Base-by-base conservation (phyloP, 2,113 vertebrate genomes). In the Trogon melanurus region DNA sequence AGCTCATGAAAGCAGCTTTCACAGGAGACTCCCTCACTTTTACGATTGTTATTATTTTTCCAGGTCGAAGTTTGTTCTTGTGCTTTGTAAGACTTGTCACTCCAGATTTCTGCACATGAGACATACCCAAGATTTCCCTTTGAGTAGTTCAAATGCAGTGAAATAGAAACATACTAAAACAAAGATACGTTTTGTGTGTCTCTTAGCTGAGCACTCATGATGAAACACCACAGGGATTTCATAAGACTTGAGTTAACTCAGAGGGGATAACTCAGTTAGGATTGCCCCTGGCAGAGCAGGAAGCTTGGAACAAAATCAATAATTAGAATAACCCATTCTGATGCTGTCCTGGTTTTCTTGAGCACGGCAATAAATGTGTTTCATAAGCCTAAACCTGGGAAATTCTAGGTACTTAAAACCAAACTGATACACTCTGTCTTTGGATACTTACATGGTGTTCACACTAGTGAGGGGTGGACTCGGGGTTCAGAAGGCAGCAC, bases 291-390 rank as follows among this genome's bases (percentile, higher is more conserved):
- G 93, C 92, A 88, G 64, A 71, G 45, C 69, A 94, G 72, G 60
- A 93, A 61, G 51, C 79, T 74, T 65, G 79, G 75, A 90, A 93
- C 82, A 93, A 93, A 95, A 94, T 89, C 79, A 93, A 20, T 97
- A 93, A 64, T 89, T 91, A 57, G 38, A 66, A 62, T 89, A 89
- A 85, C 23, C 26, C 34, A 57, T 90, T 88, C 65, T 86, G 88
- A 62, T 94, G 60, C 44, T 93, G 56, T 78, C 45, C 57, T 81
- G 50, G 26, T 85, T 96, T 91, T 80, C 51, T 53, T 62, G 65
- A 87, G 84, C 70, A 45, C 64, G 47, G 60, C 60, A 73, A 19
- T 16, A 7, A 73, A 23, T 0, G 1, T 69, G 38, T 95, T 96
- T 91, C 47, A 45, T 90, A 73, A 85, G 45, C 34, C 22, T 80